These are phyloP conservation scores for Falcunculus frontatus DNA, from an alignment of 2,113 vertebrate genomes.

Conservation along the genomic window DNA sequence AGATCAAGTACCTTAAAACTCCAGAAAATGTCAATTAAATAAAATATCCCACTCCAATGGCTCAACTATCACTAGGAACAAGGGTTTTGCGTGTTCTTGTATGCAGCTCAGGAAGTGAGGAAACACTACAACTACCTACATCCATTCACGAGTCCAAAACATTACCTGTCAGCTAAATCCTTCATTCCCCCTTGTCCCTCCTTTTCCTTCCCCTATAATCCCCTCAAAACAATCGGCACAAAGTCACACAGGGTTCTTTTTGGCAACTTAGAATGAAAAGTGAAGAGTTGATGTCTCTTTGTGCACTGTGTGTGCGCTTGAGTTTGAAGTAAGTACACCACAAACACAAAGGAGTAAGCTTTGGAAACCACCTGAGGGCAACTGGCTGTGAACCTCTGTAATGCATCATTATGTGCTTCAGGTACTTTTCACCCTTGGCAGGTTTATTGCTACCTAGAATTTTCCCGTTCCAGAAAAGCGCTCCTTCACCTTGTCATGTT, in stretches of 20 bases:
- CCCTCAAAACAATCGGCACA: not conserved
- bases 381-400: not conserved
- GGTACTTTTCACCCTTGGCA: not conserved
- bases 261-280: not conserved
- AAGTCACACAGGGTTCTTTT: not conserved
- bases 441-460: not conserved
- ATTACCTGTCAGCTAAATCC: not conserved
- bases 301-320: not conserved
- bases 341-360: not conserved
- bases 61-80: not conserved
- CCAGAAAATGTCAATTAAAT: not conserved
- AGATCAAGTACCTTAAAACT: not conserved
- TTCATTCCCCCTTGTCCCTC: not conserved
- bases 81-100: rapidly evolving
- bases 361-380: not conserved
- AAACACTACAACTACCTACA: not conserved
- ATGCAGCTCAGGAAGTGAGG: not conserved
- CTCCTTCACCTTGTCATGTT: not conserved
- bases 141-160: rapidly evolving
- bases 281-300: not conserved
- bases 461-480: not conserved
- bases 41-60: not conserved
- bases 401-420: not conserved
- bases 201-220: not conserved
- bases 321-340: not conserved